These are phyloP conservation scores for Hyperoplus immaculatus DNA, from an alignment of 2,797 vertebrate genomes.

Conservation along the genomic window DNA sequence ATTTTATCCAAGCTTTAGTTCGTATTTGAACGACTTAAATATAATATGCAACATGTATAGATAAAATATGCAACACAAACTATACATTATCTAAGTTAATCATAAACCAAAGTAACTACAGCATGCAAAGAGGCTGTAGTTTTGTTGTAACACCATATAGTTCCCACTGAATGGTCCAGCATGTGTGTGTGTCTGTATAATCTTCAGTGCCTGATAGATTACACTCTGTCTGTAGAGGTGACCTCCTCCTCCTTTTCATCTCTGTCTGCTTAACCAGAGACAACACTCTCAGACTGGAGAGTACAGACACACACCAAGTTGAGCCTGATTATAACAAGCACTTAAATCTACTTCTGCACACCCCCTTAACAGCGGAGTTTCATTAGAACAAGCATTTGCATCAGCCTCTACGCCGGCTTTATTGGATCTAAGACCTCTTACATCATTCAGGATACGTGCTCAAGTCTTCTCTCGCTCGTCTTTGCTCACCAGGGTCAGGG, in stretches of 20 bases:
- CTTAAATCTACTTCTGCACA: conserved; percentile 76
- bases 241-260: conserved; percentile 78
- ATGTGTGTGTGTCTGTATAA: conserved; percentile 7
- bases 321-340: conserved; percentile 83
- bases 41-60: background rate
- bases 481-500: conserved; percentile 56
- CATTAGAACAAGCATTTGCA: conserved; percentile 85
- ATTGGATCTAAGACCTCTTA: conserved; percentile 81
- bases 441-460: conserved; percentile 74
- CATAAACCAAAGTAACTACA: background rate
- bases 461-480: conserved; percentile 39
- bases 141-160: background rate
- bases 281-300: conserved; percentile 66
- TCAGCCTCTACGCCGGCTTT: conserved; percentile 74
- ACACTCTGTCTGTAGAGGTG: conserved; percentile 71
- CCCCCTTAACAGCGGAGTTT: conserved; percentile 70
- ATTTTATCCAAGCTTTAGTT: background rate
- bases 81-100: background rate
- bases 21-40: background rate
- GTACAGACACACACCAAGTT: conserved; percentile 68
- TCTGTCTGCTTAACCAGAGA: conserved; percentile 74
- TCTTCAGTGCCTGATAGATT: conserved; percentile 58
- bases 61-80: background rate
- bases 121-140: background rate
- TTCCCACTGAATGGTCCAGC: conserved; percentile 13